Evolutionary conservation across 2,113 vertebrate genomes (phyloP).

Genomic region (Ictalurus furcatus): DNA sequence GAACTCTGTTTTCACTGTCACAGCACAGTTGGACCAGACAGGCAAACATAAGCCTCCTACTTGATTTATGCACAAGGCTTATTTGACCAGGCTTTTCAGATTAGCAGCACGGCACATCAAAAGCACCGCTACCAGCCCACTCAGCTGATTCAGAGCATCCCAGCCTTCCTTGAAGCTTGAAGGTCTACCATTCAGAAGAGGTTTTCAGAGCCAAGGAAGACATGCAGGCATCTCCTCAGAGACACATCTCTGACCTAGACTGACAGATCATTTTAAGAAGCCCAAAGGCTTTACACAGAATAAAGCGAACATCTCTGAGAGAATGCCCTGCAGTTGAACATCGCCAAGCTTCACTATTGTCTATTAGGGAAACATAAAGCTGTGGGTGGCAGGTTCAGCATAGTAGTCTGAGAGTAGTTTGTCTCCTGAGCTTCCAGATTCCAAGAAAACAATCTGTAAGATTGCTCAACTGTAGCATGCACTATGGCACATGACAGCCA

Average conservation of each 20-base stretch:
- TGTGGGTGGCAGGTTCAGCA: conserved; percentile 30
- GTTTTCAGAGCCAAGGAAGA: conserved; percentile 36
- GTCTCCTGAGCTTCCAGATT: conserved; percentile 6
- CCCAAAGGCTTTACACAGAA: conserved; percentile 34
- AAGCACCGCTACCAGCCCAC: conserved; percentile 46
- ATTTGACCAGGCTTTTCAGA: conserved; percentile 53
- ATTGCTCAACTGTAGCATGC: not conserved
- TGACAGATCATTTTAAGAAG: conserved; percentile 37
- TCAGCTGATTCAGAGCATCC: conserved; percentile 45
- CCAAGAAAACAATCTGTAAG: not conserved
- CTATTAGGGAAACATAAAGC: conserved; percentile 33
- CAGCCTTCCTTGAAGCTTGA: conserved; percentile 29
- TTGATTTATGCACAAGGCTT: conserved; percentile 50
- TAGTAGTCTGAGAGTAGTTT: not conserved
- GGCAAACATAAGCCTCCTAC: conserved; percentile 47
- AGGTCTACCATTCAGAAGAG: conserved; percentile 33
- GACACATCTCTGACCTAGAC: conserved; percentile 39
- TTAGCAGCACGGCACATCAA: conserved; percentile 51
- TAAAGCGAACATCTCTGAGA: conserved; percentile 36
- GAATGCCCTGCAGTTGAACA: conserved; percentile 30
- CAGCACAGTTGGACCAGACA: conserved; percentile 38
- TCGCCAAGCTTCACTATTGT: conserved; percentile 28
- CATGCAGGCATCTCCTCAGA: conserved; percentile 38
- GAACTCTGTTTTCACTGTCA: conserved; percentile 50
- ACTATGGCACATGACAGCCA: conserved; percentile 12